Base-by-base conservation (phyloP, 2,113 vertebrate genomes). In the Bungarus multicinctus region DNA sequence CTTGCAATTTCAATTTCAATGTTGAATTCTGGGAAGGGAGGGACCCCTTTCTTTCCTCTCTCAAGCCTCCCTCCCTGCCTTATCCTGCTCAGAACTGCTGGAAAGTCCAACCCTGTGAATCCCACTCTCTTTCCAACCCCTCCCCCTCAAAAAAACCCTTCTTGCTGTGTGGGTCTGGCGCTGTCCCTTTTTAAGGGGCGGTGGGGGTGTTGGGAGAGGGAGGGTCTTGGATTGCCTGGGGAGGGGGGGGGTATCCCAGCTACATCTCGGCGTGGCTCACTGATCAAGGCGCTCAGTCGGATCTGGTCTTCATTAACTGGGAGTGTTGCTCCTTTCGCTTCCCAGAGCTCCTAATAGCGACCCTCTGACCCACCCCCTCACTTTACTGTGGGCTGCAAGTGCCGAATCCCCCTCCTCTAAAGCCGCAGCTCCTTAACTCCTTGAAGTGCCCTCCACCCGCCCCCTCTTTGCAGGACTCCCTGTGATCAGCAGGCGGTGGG, bases 351-450 rank as follows among this genome's bases (percentile, higher is more conserved):
- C 85, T 60, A 90, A 90, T 81, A 94, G 93, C 45, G 92, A 86
- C 92, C 89, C 88, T 85, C 52, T 91, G 89, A 50, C 81, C 94
- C 91, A 25, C 45, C 64, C 64, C 5, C n/a, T 16, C 3, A 11
- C 12, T 39, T 91, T 88, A 89, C 69, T 30, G 87, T 2, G 64
- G 92, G 57, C 90, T 64, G 89, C 50, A 89, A 90, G 86, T 89
- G 93, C 89, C 52, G 30, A 55, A 53, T 85, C 90, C 39, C 87
- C 81, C 14, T 90, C 16, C 74, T 90, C 16, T 58, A 89, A 93
- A 93, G 87, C 87, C 88, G 4, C 90, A 88, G 89, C 91, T 95
- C 91, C 91, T 95, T 95, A 94, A 93, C 93, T 93, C 69, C 14
- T 22, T 81, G 85, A 85, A 89, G 3, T 45, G 45, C 45, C 45